Percentiles rank a stretch among this genome's conserved stretches.
Conservation (phyloP, 1,140 invertebrate genomes). For the Sipha flava region DNA sequence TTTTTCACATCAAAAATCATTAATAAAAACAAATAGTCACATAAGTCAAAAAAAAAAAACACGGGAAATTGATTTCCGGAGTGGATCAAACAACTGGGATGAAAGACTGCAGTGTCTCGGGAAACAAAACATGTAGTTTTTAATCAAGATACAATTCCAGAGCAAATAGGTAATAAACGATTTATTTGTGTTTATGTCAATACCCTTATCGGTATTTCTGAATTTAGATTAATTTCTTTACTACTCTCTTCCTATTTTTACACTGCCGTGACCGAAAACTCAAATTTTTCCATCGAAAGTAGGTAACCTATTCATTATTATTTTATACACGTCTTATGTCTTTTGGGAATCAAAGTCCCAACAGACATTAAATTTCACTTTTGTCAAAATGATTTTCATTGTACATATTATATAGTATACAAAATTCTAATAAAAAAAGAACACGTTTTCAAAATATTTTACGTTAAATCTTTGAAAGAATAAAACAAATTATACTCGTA, state of each 20-base stretch:
- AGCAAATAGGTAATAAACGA: neutral
- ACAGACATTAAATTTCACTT: neutral
- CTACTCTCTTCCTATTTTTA: neutral
- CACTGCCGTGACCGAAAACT: neutral
- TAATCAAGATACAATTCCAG: conserved; percentile 9
- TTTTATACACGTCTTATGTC: neutral
- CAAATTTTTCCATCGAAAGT: neutral
- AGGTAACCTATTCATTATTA: neutral
- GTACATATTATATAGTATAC: neutral
- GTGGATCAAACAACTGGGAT: neutral
- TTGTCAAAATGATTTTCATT: neutral
- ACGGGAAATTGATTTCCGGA: neutral
- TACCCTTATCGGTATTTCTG: neutral
- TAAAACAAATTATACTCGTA: neutral
- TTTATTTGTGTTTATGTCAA: conserved; percentile 15
- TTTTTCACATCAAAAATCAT: neutral
- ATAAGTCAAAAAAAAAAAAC: neutral
- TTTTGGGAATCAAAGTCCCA: neutral
- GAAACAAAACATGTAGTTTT: neutral
- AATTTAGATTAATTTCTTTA: conserved; percentile 13
- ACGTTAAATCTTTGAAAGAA: neutral
- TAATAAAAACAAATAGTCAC: neutral
- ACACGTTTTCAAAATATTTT: neutral
- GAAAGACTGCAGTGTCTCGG: neutral
- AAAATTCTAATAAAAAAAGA: neutral